A percentile compares a stretch with the other conserved stretches of the same genome.
Conservation (phyloP, 37 sponge, comb jelly and placozoan genomes). For the Beroe forskalii region DNA sequence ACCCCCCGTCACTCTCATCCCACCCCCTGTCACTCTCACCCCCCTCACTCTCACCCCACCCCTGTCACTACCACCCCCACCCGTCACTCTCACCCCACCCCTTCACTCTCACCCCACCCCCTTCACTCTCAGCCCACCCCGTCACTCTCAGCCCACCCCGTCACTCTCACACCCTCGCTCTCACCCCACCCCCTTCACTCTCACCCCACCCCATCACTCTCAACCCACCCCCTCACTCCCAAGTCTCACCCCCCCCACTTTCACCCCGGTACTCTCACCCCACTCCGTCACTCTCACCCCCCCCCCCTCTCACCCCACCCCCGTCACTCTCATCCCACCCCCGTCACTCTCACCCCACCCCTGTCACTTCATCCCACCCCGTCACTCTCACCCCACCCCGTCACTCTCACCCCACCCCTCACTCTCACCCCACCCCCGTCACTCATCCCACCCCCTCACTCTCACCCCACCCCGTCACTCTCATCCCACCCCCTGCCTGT, state of each 20-base stretch:
- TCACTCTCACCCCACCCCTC: not conserved
- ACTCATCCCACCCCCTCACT: not conserved
- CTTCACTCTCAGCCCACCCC: no score
- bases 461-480: not conserved
- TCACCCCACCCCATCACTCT: no score
- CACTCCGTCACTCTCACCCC: not conserved
- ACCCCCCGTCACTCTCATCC: not conserved
- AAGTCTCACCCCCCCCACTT: not conserved
- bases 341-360: not conserved
- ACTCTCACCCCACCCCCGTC: not conserved
- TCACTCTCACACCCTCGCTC: no score
- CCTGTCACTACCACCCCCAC: no score
- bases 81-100: no score
- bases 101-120: no score
- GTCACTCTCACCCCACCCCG: no score
- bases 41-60: no score
- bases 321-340: not conserved
- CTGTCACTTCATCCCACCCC: not conserved
- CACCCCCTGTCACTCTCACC: no score
- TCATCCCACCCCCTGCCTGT: not conserved
- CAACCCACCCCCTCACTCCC: not conserved
- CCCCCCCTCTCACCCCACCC: not conserved
- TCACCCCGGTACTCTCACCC: not conserved
- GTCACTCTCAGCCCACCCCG: no score
- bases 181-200: no score